Evolutionary conservation across 2,797 vertebrate genomes (phyloP).

Genomic region (Pangasius djambal): DNA sequence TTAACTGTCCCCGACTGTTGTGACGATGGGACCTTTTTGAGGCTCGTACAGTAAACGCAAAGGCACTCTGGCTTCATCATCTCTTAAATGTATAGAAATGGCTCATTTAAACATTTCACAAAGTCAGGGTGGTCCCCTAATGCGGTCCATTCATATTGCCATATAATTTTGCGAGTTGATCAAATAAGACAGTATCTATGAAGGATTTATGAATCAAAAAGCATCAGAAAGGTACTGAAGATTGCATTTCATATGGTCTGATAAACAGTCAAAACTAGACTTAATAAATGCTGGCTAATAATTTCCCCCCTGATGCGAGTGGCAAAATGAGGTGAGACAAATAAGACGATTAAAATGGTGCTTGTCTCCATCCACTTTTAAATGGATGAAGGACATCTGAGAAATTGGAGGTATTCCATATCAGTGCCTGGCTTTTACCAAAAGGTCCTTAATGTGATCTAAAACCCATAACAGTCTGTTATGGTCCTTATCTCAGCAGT

Average conservation of each 20-base stretch:
- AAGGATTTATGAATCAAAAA: not conserved
- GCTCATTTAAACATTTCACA: not conserved
- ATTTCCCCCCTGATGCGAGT: not conserved
- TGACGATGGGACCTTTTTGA: not conserved
- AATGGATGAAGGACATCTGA: constrained; percentile 7
- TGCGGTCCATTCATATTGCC: not conserved
- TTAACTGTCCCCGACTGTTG: constrained; percentile 66
- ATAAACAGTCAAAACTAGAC: not conserved
- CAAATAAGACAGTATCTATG: not conserved
- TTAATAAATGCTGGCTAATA: not conserved
- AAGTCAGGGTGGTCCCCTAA: not conserved
- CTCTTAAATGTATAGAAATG: not conserved
- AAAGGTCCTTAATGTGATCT: constrained; percentile 38
- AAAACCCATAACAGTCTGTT: constrained; percentile 59
- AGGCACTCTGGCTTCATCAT: not conserved
- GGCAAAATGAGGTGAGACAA: constrained; percentile 11
- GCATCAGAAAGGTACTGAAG: not conserved
- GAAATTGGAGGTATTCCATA: constrained; percentile 26
- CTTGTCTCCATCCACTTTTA: constrained; percentile 4
- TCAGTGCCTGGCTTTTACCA: constrained; percentile 28
- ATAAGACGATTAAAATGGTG: constrained; percentile 10
- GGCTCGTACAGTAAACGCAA: not conserved
- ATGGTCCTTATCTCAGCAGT: constrained; percentile 54
- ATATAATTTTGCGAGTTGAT: not conserved
- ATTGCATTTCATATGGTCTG: not conserved